Percentiles rank a stretch among this genome's conserved stretches.
Evolutionary conservation across 2,113 vertebrate species (phyloP).

Genomic region (Castor canadensis): DNA sequence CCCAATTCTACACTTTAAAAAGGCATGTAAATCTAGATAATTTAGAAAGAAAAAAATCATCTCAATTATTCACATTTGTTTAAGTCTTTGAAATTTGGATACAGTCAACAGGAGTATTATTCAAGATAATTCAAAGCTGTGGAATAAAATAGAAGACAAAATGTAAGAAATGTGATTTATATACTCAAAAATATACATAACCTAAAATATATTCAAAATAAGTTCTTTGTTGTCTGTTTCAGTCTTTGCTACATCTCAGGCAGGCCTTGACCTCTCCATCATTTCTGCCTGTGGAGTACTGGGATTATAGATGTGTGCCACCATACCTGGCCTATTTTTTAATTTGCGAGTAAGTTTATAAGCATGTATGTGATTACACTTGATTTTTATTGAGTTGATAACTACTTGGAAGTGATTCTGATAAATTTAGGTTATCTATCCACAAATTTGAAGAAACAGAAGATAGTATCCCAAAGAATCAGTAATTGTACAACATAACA

Average conservation of each 20-base stretch:
- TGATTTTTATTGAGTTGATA: neutral
- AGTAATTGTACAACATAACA: neutral
- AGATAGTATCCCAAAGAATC: neutral
- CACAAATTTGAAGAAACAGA: slow-evolving; percentile 23
- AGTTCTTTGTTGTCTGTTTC: neutral
- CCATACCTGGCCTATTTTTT: neutral
- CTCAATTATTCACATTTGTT: slow-evolving; percentile 21
- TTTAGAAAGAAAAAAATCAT: slow-evolving; percentile 13
- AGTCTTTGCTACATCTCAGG: too few relatives aligned
- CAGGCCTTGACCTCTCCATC: too few relatives aligned
- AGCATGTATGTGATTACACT: neutral
- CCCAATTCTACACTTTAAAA: neutral
- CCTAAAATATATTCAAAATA: slow-evolving; percentile 38
- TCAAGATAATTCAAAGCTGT: slow-evolving; percentile 37
- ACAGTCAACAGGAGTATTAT: neutral
- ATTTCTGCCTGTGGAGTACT: neutral
- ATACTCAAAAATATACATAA: neutral
- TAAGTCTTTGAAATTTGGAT: slow-evolving; percentile 1
- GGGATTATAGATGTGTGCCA: neutral
- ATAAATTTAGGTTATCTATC: neutral
- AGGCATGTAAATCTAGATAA: neutral
- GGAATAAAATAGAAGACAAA: slow-evolving; percentile 19
- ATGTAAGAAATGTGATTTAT: slow-evolving; percentile 1
- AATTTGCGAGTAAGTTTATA: neutral
- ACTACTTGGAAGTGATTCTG: slow-evolving; percentile 25